A percentile compares a stretch with the other conserved stretches of the same genome.
Conservation (phyloP, 2,113 vertebrate genomes). For the Pedetes capensis region DNA sequence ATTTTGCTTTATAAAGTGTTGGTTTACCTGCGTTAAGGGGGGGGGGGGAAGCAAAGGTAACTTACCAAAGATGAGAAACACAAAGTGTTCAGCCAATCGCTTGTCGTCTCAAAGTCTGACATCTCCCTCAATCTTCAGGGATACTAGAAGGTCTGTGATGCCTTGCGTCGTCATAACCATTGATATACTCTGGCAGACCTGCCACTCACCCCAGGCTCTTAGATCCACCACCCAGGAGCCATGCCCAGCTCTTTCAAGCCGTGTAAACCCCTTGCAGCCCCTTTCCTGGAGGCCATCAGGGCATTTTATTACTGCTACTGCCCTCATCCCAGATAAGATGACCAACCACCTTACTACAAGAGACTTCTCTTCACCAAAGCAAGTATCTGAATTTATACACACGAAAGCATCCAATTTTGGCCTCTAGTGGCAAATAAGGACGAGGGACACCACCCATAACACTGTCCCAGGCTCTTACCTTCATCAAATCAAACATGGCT, state of each 20-base stretch:
- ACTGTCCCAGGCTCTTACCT: fast-evolving
- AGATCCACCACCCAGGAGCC: too few species aligned
- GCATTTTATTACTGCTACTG: background rate
- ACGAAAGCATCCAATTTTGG: background rate
- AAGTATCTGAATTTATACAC: background rate
- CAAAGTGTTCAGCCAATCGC: fast-evolving
- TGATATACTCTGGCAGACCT: too few species aligned
- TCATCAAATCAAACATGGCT: background rate
- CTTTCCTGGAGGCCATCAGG: background rate
- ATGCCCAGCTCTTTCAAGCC: background rate
- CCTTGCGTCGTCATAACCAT: background rate
- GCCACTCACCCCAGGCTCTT: too few species aligned
- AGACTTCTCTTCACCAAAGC: background rate
- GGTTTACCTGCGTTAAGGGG: background rate
- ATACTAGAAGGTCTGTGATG: too few species aligned
- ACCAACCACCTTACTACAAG: background rate
- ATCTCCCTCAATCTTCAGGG: background rate
- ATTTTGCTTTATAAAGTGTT: background rate
- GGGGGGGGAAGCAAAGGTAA: too few species aligned
- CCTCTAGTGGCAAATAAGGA: background rate
- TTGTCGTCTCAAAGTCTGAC: fast-evolving
- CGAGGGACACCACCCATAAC: background rate
- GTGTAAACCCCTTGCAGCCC: background rate
- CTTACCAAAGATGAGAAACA: fast-evolving
- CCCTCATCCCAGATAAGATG: too few species aligned